Conservation (phyloP, 2,888 invertebrate genomes). For the Rhimphoctona megacephalus region DNA sequence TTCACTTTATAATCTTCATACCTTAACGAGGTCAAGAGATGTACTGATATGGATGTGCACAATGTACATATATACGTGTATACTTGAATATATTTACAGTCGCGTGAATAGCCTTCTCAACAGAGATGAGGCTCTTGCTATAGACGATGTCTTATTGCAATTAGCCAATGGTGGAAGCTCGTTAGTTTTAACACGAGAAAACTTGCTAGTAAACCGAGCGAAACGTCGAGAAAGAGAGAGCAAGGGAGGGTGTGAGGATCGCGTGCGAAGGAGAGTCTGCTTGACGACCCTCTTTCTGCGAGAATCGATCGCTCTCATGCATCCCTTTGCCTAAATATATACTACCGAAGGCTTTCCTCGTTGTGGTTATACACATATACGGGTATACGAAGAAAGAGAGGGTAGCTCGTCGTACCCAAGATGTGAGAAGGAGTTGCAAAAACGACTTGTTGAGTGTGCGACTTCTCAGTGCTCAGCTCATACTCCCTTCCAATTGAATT, state of each 20-base stretch:
- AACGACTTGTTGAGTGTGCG: slow-evolving; percentile 65
- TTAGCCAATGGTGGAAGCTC: slow-evolving; percentile 60
- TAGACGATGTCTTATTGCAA: slow-evolving; percentile 54
- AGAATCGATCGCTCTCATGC: slow-evolving; percentile 60
- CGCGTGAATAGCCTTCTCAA: slow-evolving; percentile 28
- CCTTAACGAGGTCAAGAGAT: slow-evolving; percentile 27
- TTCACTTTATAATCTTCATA: slow-evolving; percentile 16
- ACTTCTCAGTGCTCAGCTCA: slow-evolving; percentile 43
- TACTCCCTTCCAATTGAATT: slow-evolving; percentile 31
- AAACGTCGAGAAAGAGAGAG: neutral
- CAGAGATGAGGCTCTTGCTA: slow-evolving; percentile 23
- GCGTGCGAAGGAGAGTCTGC: slow-evolving; percentile 57
- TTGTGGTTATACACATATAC: slow-evolving; percentile 24
- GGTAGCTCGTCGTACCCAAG: slow-evolving; percentile 30
- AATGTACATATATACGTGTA: neutral
- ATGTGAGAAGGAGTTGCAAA: slow-evolving; percentile 42
- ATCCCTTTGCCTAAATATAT: slow-evolving; percentile 50
- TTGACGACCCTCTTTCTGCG: slow-evolving; percentile 49
- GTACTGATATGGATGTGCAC: slow-evolving; percentile 15
- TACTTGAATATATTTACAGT: slow-evolving; percentile 37
- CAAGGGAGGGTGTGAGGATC: slow-evolving; percentile 45
- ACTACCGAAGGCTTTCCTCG: slow-evolving; percentile 6
- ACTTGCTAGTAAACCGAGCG: slow-evolving; percentile 41
- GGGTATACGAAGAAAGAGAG: neutral
- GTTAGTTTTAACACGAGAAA: slow-evolving; percentile 56